Evolutionary conservation across 2,797 vertebrate species (phyloP).

Genomic region (Crocidura indochinensis): DNA sequence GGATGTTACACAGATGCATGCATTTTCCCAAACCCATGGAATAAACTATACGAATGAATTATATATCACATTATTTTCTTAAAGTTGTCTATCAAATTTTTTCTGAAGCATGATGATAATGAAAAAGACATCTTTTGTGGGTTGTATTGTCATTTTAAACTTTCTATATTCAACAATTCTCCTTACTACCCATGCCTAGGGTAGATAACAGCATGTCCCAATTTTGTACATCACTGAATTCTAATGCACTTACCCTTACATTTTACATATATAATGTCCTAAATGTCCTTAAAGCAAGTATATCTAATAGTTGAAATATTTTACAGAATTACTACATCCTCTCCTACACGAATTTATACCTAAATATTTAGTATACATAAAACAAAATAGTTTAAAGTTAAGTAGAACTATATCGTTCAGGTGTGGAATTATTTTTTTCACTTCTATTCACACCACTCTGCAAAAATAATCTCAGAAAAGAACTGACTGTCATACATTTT

Average conservation of each 20-base stretch:
- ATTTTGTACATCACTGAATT: neutral
- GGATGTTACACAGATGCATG: neutral
- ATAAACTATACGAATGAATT: neutral
- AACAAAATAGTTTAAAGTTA: too few relatives aligned
- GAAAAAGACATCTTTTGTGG: neutral
- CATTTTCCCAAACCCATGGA: constrained; percentile 2
- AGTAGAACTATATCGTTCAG: too few relatives aligned
- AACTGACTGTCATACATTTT: neutral
- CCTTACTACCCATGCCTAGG: neutral
- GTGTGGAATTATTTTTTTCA: neutral
- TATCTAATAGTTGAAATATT: too few relatives aligned
- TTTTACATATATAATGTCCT: neutral
- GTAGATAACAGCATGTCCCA: neutral
- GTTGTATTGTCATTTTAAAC: constrained; percentile 9
- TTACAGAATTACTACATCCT: too few relatives aligned
- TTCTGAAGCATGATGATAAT: neutral
- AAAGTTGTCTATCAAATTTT: neutral
- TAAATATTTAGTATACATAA: too few relatives aligned
- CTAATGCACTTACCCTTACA: neutral
- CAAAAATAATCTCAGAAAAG: neutral
- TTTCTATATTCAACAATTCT: neutral
- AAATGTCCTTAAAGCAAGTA: neutral
- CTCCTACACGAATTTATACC: too few relatives aligned
- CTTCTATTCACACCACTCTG: neutral
- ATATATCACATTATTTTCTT: neutral